A percentile compares a stretch with the other conserved stretches of the same genome.
These are phyloP conservation scores for Misgurnus anguillicaudatus DNA, from an alignment of 2,113 vertebrate species.

Conservation along the genomic window DNA sequence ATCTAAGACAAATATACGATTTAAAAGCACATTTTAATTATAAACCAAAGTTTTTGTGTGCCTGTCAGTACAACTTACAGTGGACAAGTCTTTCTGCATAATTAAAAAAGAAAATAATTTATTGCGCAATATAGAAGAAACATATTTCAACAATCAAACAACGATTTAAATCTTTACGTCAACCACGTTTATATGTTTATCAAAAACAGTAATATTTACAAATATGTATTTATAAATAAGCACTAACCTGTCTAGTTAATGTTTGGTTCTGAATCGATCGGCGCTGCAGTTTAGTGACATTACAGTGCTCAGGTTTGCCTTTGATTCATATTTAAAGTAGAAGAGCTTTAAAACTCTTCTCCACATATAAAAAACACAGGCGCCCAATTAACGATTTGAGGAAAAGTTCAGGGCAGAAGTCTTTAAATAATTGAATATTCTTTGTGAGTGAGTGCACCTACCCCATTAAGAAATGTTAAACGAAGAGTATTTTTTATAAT, in stretches of 20 bases:
- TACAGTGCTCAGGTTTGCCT: conserved; percentile 87
- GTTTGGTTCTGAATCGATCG: conserved; percentile 84
- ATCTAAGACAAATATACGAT: not conserved
- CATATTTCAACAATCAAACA: no score
- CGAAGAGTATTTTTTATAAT: not conserved
- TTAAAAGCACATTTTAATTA: not conserved
- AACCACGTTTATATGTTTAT: no score
- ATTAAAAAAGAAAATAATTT: not conserved
- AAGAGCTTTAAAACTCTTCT: conserved; percentile 73
- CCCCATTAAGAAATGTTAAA: conserved; percentile 24
- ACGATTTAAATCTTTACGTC: no score
- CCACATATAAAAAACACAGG: conserved; percentile 80
- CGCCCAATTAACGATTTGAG: conserved; percentile 91
- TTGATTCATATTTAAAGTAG: conserved; percentile 86
- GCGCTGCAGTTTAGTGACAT: conserved; percentile 83
- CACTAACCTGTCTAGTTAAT: conserved; percentile 1
- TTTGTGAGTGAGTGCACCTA: conserved; percentile 53
- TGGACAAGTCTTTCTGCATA: not conserved
- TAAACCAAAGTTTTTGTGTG: not conserved
- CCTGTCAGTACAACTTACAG: no score
- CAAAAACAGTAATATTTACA: not conserved
- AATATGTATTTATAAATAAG: not conserved
- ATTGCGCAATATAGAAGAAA: not conserved
- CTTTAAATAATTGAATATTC: conserved; percentile 84
- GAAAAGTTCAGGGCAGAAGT: conserved; percentile 83